A percentile compares a stretch with the other conserved stretches of the same genome.
phyloP scores from a whole-genome alignment of 2,113 vertebrate genomes.

The Plestiodon gilberti region DNA sequence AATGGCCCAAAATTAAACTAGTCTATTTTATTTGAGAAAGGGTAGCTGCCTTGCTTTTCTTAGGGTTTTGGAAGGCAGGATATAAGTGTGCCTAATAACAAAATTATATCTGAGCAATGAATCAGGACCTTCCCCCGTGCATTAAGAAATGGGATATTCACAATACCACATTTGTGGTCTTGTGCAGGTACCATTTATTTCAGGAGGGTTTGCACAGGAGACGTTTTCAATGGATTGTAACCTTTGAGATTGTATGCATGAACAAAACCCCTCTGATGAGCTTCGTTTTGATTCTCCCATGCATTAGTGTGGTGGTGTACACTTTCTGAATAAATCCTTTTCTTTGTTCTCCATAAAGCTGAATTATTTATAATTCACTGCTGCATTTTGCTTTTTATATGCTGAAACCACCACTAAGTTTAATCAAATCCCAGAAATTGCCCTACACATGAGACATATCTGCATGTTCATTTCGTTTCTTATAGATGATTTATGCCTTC shows the following conservation, averaged over 20 bases:
- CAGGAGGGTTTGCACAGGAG: background rate
- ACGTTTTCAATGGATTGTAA: background rate
- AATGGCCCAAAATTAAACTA: background rate
- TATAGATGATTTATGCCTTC: slow-evolving; percentile 27
- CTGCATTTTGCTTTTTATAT: slow-evolving; percentile 27
- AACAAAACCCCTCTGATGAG: background rate
- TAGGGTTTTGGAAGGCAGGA: too few species aligned
- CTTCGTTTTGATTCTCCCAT: slow-evolving; percentile 23
- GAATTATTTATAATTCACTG: slow-evolving; percentile 39
- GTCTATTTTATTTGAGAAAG: background rate
- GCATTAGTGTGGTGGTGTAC: slow-evolving; percentile 22
- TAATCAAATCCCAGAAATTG: slow-evolving; percentile 33
- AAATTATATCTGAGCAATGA: too few species aligned
- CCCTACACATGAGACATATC: background rate
- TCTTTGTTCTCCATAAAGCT: slow-evolving; percentile 36
- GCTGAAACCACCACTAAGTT: slow-evolving; percentile 19
- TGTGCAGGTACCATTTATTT: background rate
- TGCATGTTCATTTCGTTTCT: background rate
- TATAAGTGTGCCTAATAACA: too few species aligned
- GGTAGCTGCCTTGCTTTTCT: too few species aligned
- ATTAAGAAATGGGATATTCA: background rate
- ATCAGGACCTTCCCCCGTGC: background rate
- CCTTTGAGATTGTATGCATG: background rate
- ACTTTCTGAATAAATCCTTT: background rate
- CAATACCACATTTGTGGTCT: background rate